Evolutionary conservation across 2,888 invertebrate genomes (phyloP).

Genomic region (Stramonita haemastoma): DNA sequence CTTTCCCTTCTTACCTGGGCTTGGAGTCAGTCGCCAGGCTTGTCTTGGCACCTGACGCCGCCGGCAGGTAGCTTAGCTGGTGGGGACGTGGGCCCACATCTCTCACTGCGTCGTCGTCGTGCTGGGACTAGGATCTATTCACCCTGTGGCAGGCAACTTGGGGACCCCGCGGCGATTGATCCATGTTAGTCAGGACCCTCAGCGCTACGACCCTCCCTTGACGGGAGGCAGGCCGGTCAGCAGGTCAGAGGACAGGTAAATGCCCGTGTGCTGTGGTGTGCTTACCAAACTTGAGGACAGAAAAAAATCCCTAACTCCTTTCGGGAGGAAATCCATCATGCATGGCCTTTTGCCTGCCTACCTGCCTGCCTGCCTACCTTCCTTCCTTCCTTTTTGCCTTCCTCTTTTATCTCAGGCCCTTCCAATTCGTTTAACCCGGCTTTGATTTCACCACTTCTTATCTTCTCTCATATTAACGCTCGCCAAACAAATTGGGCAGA

Average conservation of each 20-base stretch:
- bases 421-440: not conserved
- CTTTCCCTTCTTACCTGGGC: not conserved
- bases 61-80: not conserved
- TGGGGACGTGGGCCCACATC: not conserved
- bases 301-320: not conserved
- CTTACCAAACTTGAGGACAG: not conserved
- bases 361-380: not conserved
- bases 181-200: too few species aligned
- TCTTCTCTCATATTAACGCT: not conserved
- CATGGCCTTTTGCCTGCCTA: conserved; percentile 25
- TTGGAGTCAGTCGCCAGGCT: conserved; percentile 7
- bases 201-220: too few species aligned
- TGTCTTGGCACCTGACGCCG: conserved; percentile 16
- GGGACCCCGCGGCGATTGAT: not conserved
- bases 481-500: not conserved
- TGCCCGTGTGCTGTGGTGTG: conserved; percentile 42
- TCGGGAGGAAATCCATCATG: not conserved
- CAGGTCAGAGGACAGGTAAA: conserved; percentile 40
- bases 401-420: not conserved
- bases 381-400: not conserved
- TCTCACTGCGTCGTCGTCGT: not conserved
- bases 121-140: conserved; percentile 2
- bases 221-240: not conserved
- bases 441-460: not conserved
- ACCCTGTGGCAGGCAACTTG: not conserved